Evolutionary conservation across 2,888 invertebrate species (phyloP), one percentile per base, ranked within the genome.

Genomic region (Pyrochroa serraticornis): DNA sequence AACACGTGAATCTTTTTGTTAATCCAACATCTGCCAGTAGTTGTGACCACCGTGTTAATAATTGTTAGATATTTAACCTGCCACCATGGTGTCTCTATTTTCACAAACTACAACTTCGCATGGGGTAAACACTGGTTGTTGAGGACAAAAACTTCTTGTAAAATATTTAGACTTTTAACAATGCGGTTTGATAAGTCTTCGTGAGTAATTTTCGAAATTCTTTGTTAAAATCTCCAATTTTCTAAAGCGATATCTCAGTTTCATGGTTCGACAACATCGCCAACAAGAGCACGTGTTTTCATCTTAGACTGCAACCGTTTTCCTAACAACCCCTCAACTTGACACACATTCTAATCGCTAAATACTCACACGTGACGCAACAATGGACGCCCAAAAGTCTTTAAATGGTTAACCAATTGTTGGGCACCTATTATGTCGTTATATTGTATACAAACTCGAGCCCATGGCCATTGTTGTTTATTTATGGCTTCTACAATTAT

Each of bases 391-490:
- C 48, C 64, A 68, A 67, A 69, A 68, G 68, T 56, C 65, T 65
- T 62, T 63, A 62, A 71, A 72, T 70, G 72, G 72, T 72, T 72
- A 71, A 70, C 70, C 69, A 65, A 72, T 70, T 71, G 68, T 70
- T 69, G 63, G 67, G 56, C 62, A 59, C 62, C 70, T 67, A 71
- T 72, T 72, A 72, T 72, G 65, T 67, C 68, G 68, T 69, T 71
- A 70, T 64, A 70, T 65, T 70, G 68, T 71, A 69, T 68, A 71
- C 68, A 70, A 69, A 71, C 70, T 67, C 52, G 62, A 63, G 57
- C 65, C 63, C 42, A 46, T 58, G 62, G 62, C 60, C 50, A 48
- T 69, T 62, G 61, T 62, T 45, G 58, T 58, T 57, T 54, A 67
- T 69, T 66, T 67, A 67, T 64, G 64, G 66, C 64, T 65, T 64